Base-by-base conservation (phyloP, 2,113 vertebrate genomes). In the Struthidea cinerea region DNA sequence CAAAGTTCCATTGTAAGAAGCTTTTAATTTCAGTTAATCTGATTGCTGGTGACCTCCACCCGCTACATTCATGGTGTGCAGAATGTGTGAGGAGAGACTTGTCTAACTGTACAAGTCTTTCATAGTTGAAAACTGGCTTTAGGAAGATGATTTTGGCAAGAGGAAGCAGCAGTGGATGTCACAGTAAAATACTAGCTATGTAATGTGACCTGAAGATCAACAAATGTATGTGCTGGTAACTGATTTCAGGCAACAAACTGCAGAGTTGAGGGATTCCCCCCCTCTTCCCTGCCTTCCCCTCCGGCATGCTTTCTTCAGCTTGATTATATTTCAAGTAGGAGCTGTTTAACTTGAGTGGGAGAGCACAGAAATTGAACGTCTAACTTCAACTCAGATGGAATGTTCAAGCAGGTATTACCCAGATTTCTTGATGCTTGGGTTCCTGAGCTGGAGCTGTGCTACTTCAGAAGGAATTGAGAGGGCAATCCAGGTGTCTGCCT, bases 21-120 rank as follows among this genome's bases (percentile, higher is more conserved):
- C 24, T 39, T 71, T 27, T 77, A 23, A 71, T 92, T 89, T 77
- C 39, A 20, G 23, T 52, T 74, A 27, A 52, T 49, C 23, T 87
- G 44, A 24, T 68, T 65, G 79, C 55, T 92, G 35, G 28, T 57
- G 56, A 35, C 28, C 11, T 85, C 59, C 41, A 30, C 14, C 13
- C 0, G 0, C 50, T 80, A 3, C 2, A 5, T 49, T 77, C 5
- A 4, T 50, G 8, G 6, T 11, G 42, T 63, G 42, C 12, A 11
- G 23, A 67, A 26, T 33, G 10, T 3, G 1, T 70, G 65, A 92
- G 50, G 52, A 56, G 33, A 70, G 35, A 52, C 23, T n/a, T 20
- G 20, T 49, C 26, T 83, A 37, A 42, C 61, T 41, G 17, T 60
- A 12, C 30, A 11, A 20, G 16, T 21, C 55, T 73, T 41, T 69